Evolutionary conservation across 2,888 invertebrate species (phyloP), one percentile per base, ranked within the genome.

Genomic region (Parascotia fuliginaria): DNA sequence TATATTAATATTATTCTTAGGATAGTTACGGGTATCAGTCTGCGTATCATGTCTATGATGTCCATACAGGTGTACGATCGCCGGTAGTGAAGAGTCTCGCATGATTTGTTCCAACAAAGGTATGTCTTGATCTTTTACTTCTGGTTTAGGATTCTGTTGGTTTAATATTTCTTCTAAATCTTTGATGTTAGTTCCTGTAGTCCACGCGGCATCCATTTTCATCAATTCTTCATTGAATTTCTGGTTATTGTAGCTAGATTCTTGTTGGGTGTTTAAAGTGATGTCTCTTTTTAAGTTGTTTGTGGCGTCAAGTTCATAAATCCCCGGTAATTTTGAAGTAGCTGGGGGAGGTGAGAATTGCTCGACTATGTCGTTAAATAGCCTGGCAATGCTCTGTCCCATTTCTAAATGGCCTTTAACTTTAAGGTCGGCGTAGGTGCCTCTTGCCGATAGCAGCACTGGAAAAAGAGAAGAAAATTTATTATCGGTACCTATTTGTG

Each of bases 11-110:
- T 67, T 61, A 59, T 73, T 75, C 4, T 60, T 9, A 0, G 61
- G 63, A 12, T 15, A 0, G 19, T 12, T n/a, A 22, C 7, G n/a
- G n/a, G n/a, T 7, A 24, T 6, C 7, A 6, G 4, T 33, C 3
- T 28, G 9, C 0, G 12, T 16, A 4, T 16, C 31, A 0, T 34
- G 4, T 3, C 55, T 47, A 39, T 72, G 70, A 2, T 51, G 16
- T 0, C 75, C 77, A 15, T 70, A 73, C 0, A 75, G 14, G 39
- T 77, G 77, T 1, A 60, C 28, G 5, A 41, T 7, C 29, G 0
- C 22, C 24, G 9, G 31, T 4, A 3, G 41, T 32, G 5, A 6
- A 7, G 29, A 34, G 1, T 45, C 24, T 13, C 55, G 28, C 31
- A 13, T 14, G 60, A 55, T 29, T 62, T 64, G 9, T 0, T 67